Evolutionary conservation across 2,797 vertebrate genomes (phyloP).

Genomic region (Alcedo quadribrachys): DNA sequence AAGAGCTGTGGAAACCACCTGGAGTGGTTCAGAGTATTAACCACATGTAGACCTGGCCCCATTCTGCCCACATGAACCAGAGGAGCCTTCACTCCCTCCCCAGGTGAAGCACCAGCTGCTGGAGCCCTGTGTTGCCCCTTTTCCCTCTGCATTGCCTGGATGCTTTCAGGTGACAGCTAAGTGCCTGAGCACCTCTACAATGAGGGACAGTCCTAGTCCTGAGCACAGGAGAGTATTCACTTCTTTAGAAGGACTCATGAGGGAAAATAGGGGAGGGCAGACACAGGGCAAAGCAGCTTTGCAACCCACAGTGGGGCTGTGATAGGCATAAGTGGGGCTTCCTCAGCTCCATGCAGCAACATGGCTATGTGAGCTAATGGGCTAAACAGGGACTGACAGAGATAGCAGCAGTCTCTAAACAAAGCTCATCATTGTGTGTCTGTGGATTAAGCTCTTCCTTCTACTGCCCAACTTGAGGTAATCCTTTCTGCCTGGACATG

Average conservation of each 20-base stretch:
- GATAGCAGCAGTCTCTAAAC: background rate
- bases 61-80: background rate
- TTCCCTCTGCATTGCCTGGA: rapidly evolving
- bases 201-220: background rate
- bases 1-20: background rate
- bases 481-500: background rate
- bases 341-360: rapidly evolving
- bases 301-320: rapidly evolving
- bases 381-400: background rate
- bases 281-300: background rate
- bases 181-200: background rate
- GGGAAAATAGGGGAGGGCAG: background rate
- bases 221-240: background rate
- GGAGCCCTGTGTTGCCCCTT: background rate
- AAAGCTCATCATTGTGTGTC: rapidly evolving
- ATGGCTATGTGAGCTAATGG: background rate
- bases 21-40: rapidly evolving
- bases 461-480: rapidly evolving
- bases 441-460: background rate
- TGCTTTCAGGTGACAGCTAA: rapidly evolving
- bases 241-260: rapidly evolving
- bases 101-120: background rate
- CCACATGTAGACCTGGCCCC: background rate
- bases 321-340: background rate
- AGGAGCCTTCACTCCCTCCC: background rate